Base-by-base conservation (phyloP, 2,113 vertebrate species). In the Jacana jacana region DNA sequence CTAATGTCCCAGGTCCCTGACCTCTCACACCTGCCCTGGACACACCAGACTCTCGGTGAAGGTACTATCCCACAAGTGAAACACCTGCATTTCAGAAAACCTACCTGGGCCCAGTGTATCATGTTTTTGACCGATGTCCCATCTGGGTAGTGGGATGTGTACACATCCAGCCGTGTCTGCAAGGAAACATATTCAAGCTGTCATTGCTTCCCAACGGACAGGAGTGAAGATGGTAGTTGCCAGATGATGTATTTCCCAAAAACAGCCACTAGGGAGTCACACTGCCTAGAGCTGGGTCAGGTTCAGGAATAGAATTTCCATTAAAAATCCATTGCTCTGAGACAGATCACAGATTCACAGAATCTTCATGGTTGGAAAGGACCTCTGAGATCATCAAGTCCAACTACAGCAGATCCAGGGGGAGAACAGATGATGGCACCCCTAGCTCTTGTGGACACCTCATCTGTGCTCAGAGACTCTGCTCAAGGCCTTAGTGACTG, bases 81-180 rank as follows among this genome's bases (percentile, higher is more conserved):
- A 40, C 8, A 5, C 24, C 18, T 24, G 14, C 4, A 0, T 63
- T 84, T 72, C 79, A 73, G 48, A 60, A 46, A 18, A 72, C 93
- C 73, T 97, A 99, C 99, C 99, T 99, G 99, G 46, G 98, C 89
- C 99, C 99, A 99, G 95, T 99, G 99, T 12, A 99, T 40, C 83
- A 99, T 93, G 88, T 98, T 99, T 97, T 99, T 98, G 66, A 99
- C 99, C 2, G 99, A 99, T 4, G 99, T 99, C 69, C 99, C 97
- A 1, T 99, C 98, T 0, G 98, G 99, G 69, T 97, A 99, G 96
- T 99, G 99, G 39, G 98, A 98, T 1, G 98, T 98, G 93, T 99
- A 99, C 17, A 99, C 98, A 7, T 99, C 98, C 57, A 98, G 98
- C 83, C 98, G 98, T 7, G 98, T 99, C 99, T 99, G 97, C 85